phyloP scores from a whole-genome alignment of 2,113 vertebrate species.

The Thalassarche chlororhynchos region DNA sequence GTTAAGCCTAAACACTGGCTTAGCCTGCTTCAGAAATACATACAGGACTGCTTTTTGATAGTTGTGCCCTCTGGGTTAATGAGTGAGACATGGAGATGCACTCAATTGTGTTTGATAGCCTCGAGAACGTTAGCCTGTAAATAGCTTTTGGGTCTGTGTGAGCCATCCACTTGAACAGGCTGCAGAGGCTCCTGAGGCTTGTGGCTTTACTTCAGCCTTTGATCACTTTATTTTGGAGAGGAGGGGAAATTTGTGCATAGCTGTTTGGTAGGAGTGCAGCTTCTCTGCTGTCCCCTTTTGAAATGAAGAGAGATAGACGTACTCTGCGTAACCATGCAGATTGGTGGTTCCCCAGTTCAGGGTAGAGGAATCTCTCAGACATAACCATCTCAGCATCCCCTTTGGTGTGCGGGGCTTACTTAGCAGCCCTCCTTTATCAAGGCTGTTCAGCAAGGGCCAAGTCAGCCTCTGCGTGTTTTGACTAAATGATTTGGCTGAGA shows the following conservation, averaged over 20 bases:
- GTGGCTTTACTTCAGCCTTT: neutral
- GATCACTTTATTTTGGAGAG: neutral
- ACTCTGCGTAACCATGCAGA: neutral
- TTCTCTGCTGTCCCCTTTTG: neutral
- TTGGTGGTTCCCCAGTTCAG: neutral
- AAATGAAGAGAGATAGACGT: neutral
- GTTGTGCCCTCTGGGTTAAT: neutral
- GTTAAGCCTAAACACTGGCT: neutral
- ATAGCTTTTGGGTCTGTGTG: neutral
- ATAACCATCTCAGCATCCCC: neutral
- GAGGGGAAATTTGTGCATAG: neutral
- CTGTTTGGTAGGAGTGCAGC: neutral
- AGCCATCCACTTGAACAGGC: neutral
- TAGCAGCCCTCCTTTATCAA: neutral
- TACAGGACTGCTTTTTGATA: neutral
- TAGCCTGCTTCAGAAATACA: neutral
- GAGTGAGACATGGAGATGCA: neutral
- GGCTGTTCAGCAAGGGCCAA: neutral
- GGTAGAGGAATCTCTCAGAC: neutral
- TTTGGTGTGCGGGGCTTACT: neutral
- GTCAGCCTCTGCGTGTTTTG: neutral
- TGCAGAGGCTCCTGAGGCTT: neutral
- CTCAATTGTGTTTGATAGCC: neutral
- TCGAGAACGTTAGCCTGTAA: neutral
- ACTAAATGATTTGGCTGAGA: neutral